phyloP scores from a whole-genome alignment of 2,113 vertebrate genomes.

The Corapipo altera region DNA sequence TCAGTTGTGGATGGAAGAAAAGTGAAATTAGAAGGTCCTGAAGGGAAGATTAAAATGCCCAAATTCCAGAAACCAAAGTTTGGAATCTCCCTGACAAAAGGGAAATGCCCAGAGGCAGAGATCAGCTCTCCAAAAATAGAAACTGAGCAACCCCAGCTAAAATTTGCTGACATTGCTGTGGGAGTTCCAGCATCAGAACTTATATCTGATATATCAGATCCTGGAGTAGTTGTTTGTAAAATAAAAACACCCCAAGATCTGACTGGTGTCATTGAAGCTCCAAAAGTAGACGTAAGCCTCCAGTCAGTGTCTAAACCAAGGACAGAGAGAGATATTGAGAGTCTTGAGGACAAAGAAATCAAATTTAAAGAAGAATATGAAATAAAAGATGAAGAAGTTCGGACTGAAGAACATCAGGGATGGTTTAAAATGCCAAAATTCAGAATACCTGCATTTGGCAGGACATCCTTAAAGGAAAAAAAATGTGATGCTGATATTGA shows the following conservation, averaged over 20 bases:
- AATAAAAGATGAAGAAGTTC: neutral
- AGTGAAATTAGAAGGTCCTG: conserved; percentile 16
- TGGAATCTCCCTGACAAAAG: conserved; percentile 48
- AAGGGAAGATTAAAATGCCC: conserved; percentile 47
- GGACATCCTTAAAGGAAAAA: neutral
- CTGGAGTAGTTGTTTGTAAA: neutral
- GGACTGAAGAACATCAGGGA: conserved; percentile 44
- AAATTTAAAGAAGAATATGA: conserved; percentile 21
- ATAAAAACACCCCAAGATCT: neutral
- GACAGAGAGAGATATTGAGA: neutral
- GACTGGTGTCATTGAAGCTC: neutral
- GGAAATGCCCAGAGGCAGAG: neutral
- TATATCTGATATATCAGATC: neutral
- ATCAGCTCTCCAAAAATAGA: neutral
- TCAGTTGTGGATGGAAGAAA: conserved; percentile 15
- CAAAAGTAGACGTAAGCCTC: neutral
- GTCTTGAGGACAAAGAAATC: neutral
- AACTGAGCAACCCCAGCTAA: neutral
- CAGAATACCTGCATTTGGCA: conserved; percentile 49
- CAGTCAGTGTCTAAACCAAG: neutral
- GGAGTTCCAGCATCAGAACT: neutral
- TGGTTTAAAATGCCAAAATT: conserved; percentile 70
- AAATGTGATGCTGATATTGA: neutral
- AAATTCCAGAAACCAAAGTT: conserved; percentile 59
- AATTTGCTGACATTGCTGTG: neutral